Conservation (phyloP, 2,113 vertebrate genomes). For the Halcyon malimbica region DNA sequence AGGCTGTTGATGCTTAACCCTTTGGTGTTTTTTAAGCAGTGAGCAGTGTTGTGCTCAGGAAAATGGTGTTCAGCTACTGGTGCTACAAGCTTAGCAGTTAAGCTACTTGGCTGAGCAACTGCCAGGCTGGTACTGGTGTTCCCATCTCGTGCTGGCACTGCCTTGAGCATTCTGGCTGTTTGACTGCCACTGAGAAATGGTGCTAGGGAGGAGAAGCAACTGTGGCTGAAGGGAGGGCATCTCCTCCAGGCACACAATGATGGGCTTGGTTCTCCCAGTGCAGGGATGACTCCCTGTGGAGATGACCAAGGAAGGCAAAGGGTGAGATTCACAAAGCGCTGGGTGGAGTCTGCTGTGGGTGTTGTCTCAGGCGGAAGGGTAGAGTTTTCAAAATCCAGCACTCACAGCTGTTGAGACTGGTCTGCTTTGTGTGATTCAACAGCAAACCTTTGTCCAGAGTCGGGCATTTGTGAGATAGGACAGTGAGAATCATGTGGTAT, state of each 20-base stretch:
- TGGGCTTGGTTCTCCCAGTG: background rate
- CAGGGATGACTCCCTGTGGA: background rate
- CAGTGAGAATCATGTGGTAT: background rate
- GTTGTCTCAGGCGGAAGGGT: background rate
- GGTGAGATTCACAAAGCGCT: background rate
- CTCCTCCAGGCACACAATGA: background rate
- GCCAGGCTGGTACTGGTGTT: background rate
- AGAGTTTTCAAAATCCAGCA: background rate
- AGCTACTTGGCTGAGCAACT: background rate
- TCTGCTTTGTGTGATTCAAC: background rate
- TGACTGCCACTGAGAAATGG: background rate
- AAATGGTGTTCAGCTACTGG: background rate
- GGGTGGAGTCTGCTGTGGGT: background rate
- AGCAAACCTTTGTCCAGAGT: background rate
- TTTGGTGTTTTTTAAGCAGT: background rate
- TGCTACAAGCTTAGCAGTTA: background rate
- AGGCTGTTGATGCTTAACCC: background rate
- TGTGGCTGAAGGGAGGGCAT: fast-evolving
- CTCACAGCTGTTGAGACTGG: background rate
- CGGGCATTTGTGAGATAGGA: background rate
- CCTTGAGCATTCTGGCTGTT: background rate
- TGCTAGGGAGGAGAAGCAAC: background rate
- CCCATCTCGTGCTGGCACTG: fast-evolving
- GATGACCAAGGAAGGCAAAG: background rate
- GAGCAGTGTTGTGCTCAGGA: background rate